Percentiles rank a stretch among this genome's conserved stretches.
Evolutionary conservation across 2,888 invertebrate genomes (phyloP).

Genomic region (Pyrrhia umbra): DNA sequence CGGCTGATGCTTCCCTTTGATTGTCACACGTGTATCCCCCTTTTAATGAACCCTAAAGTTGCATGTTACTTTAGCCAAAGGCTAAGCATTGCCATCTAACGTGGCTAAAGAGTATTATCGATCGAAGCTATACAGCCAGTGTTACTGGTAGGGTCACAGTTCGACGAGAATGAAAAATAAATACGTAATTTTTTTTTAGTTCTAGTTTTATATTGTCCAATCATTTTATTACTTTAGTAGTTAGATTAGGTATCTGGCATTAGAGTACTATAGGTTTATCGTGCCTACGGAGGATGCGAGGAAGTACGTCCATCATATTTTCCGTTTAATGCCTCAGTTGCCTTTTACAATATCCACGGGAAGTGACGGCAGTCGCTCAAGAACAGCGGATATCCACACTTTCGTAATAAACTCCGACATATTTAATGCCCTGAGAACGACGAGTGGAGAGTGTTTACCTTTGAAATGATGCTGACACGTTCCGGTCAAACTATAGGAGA

Average conservation of each 20-base stretch:
- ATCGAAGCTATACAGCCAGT: too few species aligned
- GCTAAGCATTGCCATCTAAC: too few species aligned
- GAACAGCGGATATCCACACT: constrained; percentile 25
- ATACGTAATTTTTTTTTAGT: too few species aligned
- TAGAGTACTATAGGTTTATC: neutral
- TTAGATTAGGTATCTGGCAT: neutral
- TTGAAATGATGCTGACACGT: neutral
- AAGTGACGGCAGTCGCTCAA: constrained; percentile 10
- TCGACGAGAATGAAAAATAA: too few species aligned
- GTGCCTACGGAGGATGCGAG: neutral
- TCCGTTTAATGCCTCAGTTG: constrained; percentile 23
- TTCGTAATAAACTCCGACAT: constrained; percentile 22
- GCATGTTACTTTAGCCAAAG: too few species aligned
- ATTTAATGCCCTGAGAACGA: constrained; percentile 32
- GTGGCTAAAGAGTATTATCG: too few species aligned
- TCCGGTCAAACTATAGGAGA: neutral
- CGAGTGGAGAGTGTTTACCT: constrained; percentile 11
- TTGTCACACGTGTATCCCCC: too few species aligned
- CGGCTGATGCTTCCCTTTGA: too few species aligned
- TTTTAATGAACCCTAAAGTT: too few species aligned
- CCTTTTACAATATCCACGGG: constrained; percentile 21
- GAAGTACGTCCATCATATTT: constrained; percentile 13
- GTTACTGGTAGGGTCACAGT: too few species aligned
- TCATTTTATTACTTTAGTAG: neutral
- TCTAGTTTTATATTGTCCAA: too few species aligned